Evolutionary conservation across 1,140 invertebrate genomes (phyloP).

Genomic region (Diploscapter pachys): DNA sequence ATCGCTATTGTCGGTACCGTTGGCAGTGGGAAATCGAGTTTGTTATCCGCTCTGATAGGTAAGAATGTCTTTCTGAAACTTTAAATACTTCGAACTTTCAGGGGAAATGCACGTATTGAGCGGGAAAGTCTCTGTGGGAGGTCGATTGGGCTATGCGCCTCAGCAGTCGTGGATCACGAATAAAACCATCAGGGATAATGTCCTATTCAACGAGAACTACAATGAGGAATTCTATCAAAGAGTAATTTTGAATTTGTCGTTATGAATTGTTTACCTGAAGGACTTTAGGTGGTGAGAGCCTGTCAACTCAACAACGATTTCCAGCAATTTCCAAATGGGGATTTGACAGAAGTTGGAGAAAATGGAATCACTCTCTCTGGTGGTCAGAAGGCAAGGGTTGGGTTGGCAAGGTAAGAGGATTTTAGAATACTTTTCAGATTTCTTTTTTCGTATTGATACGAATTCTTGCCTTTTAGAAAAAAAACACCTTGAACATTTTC

Average conservation of each 20-base stretch:
- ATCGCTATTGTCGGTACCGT: slow-evolving; percentile 63
- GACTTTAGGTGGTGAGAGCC: slow-evolving; percentile 35
- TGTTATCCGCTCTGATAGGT: slow-evolving; percentile 65
- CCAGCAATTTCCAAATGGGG: slow-evolving; percentile 42
- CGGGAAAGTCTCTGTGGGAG: slow-evolving; percentile 61
- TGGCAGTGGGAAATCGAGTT: slow-evolving; percentile 64
- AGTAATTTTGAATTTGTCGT: slow-evolving; percentile 3
- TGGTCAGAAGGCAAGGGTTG: slow-evolving; percentile 66
- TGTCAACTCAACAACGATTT: slow-evolving; percentile 45
- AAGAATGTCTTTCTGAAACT: slow-evolving; percentile 47
- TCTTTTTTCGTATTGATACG: not conserved
- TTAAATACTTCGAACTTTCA: slow-evolving; percentile 45
- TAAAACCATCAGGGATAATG: slow-evolving; percentile 49
- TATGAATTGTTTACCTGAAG: not conserved
- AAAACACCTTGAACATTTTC: too few species aligned
- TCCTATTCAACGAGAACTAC: slow-evolving; percentile 41
- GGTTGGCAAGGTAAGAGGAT: slow-evolving; percentile 63
- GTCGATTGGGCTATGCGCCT: slow-evolving; percentile 62
- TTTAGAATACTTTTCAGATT: not conserved
- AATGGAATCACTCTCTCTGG: slow-evolving; percentile 63
- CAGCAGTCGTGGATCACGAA: slow-evolving; percentile 66
- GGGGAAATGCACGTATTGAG: slow-evolving; percentile 60
- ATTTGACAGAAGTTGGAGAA: slow-evolving; percentile 53
- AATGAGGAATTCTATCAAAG: slow-evolving; percentile 40
- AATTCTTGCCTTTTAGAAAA: too few species aligned